Conservation (phyloP, 2,113 vertebrate species). For the Laticauda laticaudata region DNA sequence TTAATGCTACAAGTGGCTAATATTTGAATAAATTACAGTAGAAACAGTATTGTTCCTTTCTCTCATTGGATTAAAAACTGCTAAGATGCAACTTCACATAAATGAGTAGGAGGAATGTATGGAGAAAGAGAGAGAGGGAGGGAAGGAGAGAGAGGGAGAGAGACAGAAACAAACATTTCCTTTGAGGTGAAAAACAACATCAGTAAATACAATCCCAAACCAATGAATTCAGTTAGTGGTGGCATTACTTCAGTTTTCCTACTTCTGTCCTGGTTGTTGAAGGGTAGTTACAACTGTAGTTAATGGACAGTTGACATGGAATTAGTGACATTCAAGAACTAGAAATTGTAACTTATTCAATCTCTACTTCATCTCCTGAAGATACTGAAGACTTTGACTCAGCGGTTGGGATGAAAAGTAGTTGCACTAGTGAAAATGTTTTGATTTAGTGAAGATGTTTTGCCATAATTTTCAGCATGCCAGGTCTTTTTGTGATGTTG, state of each 20-base stretch:
- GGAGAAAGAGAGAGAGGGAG: too few species aligned
- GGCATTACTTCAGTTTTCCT: not conserved
- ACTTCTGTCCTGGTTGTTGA: not conserved
- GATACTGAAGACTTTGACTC: not conserved
- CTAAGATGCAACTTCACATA: not conserved
- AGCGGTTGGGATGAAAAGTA: too few species aligned
- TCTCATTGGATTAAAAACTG: not conserved
- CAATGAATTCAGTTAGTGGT: not conserved
- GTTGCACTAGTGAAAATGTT: not conserved
- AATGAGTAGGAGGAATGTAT: not conserved
- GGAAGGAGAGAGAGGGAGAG: too few species aligned
- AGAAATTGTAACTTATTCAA: too few species aligned
- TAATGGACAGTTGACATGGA: not conserved
- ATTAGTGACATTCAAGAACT: not conserved
- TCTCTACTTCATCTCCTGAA: not conserved
- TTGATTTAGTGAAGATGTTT: not conserved
- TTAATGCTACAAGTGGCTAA: not conserved
- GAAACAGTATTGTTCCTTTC: not conserved
- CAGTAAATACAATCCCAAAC: not conserved
- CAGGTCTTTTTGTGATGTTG: conserved; percentile 12
- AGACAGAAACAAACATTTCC: too few species aligned
- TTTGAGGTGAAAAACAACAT: not conserved
- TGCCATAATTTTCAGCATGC: not conserved
- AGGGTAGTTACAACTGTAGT: not conserved
- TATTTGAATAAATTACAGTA: not conserved